Evolutionary conservation across 2,888 invertebrate species (phyloP).

Genomic region (Drosophila paracracens): DNA sequence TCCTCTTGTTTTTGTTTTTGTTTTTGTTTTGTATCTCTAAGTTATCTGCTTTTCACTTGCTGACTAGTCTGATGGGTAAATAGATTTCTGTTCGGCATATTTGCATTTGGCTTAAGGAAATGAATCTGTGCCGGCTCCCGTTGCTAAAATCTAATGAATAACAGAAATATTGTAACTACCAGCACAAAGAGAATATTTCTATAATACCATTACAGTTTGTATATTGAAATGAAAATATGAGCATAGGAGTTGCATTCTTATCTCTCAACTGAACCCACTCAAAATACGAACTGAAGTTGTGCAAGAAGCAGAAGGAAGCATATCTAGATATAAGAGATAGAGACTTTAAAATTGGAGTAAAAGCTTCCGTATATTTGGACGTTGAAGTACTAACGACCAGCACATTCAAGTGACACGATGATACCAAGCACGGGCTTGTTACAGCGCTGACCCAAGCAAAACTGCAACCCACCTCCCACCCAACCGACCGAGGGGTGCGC

Average conservation of each 20-base stretch:
- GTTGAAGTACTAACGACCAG: too few relatives aligned
- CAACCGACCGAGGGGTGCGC: too few relatives aligned
- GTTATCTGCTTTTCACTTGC: conserved; percentile 31
- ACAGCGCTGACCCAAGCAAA: too few relatives aligned
- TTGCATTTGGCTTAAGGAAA: conserved; percentile 53
- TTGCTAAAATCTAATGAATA: conserved; percentile 36
- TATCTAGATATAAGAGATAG: background rate
- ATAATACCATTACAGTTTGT: background rate
- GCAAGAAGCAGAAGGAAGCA: background rate
- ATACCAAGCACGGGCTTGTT: too few relatives aligned
- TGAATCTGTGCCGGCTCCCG: conserved; percentile 36
- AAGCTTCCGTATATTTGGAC: too few relatives aligned
- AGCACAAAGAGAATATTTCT: background rate
- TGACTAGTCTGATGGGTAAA: conserved; percentile 56
- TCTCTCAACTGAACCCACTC: background rate
- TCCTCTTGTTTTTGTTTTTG: conserved; percentile 29
- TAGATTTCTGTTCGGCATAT: conserved; percentile 52
- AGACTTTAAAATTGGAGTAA: background rate
- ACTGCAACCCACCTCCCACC: too few relatives aligned
- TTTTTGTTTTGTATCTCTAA: background rate
- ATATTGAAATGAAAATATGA: background rate
- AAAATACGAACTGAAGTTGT: background rate
- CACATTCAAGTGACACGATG: too few relatives aligned
- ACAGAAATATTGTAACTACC: conserved; percentile 1
- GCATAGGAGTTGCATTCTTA: background rate